Percentiles rank a stretch among this genome's conserved stretches.
Conservation (phyloP, 2,888 invertebrate genomes). For the Acleris literana region DNA sequence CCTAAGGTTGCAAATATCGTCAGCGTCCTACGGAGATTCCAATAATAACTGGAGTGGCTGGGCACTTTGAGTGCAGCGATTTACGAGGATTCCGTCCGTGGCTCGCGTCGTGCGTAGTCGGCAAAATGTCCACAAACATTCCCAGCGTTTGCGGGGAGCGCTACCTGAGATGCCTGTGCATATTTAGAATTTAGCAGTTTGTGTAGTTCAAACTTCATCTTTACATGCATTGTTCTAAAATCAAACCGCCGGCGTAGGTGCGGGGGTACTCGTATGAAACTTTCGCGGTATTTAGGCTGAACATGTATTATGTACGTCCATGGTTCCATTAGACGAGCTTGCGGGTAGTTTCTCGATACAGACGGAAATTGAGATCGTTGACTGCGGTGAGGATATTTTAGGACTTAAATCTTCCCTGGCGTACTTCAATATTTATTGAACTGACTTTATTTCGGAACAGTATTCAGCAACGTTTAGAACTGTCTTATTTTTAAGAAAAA, state of each 20-base stretch:
- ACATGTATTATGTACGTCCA: slow-evolving; percentile 9
- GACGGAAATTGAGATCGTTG: not conserved
- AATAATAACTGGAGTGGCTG: slow-evolving; percentile 58
- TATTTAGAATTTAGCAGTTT: slow-evolving; percentile 32
- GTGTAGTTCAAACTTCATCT: slow-evolving; percentile 30
- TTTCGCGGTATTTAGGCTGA: slow-evolving; percentile 7
- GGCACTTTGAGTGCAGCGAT: slow-evolving; percentile 45
- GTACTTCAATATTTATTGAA: not conserved
- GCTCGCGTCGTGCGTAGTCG: slow-evolving; percentile 39
- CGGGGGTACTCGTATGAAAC: not conserved
- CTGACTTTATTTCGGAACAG: too few relatives aligned
- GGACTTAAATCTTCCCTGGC: not conserved
- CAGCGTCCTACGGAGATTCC: slow-evolving; percentile 56
- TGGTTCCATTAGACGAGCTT: slow-evolving; percentile 1
- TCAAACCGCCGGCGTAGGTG: slow-evolving; percentile 18
- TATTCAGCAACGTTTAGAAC: too few relatives aligned
- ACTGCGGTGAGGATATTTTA: not conserved
- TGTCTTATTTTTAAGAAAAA: too few relatives aligned
- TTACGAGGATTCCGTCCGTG: slow-evolving; percentile 48
- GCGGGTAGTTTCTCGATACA: not conserved
- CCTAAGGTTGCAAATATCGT: slow-evolving; percentile 52
- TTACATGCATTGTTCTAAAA: slow-evolving; percentile 31
- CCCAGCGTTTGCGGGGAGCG: slow-evolving; percentile 11
- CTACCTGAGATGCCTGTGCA: slow-evolving; percentile 23
- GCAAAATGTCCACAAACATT: slow-evolving; percentile 45